phyloP scores from a whole-genome alignment of 2,113 vertebrate species.

The Poeciliopsis retropinna region DNA sequence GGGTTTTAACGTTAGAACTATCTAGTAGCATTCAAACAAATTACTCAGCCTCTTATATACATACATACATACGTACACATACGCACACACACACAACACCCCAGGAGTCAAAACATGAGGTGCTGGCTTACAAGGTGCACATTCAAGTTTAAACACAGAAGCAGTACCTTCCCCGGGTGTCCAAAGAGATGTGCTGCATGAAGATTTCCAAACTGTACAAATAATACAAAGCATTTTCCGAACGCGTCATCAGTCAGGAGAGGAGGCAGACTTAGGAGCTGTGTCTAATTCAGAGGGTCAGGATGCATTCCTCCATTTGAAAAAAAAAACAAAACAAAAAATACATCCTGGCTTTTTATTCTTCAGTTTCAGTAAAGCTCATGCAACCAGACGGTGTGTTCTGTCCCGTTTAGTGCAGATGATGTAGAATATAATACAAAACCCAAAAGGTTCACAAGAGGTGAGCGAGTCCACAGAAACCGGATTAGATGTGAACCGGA shows the following conservation, averaged over 20 bases:
- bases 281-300: slow-evolving; percentile 20
- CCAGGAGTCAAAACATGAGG: slow-evolving; percentile 40
- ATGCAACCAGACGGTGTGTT: slow-evolving; percentile 6
- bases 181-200: not conserved
- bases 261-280: not conserved
- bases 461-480: slow-evolving; percentile 14
- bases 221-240: slow-evolving; percentile 32
- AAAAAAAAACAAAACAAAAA: too few relatives aligned
- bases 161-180: slow-evolving; percentile 2
- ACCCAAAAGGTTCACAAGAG: slow-evolving; percentile 9
- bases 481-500: slow-evolving; percentile 7
- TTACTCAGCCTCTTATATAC: slow-evolving; percentile 14
- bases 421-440: not conserved
- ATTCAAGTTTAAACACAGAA: slow-evolving; percentile 48
- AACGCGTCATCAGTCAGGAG: not conserved
- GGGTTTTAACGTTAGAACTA: slow-evolving; percentile 83
- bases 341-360: not conserved
- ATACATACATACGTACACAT: too few relatives aligned
- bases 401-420: slow-evolving; percentile 29
- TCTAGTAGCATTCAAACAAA: slow-evolving; percentile 52
- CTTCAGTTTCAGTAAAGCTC: not conserved
- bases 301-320: not conserved
- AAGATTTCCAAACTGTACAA: slow-evolving; percentile 19
- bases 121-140: slow-evolving; percentile 15
- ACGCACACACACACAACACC: slow-evolving; percentile 6